These are phyloP conservation scores for Colius striatus DNA, from an alignment of 2,113 vertebrate species.

Conservation along the genomic window DNA sequence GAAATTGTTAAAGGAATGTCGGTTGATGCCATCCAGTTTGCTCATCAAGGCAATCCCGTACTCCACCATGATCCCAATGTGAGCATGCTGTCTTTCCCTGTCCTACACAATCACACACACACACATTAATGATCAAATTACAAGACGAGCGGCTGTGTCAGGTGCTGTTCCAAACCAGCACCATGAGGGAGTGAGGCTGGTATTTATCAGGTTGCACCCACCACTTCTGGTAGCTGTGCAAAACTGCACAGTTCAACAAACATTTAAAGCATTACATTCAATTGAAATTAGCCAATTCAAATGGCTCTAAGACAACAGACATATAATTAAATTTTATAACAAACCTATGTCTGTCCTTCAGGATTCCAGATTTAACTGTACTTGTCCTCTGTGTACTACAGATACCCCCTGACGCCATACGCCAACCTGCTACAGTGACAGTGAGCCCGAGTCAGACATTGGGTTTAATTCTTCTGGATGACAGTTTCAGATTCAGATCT, in stretches of 20 bases:
- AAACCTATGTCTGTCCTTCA: background rate
- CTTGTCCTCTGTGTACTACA: background rate
- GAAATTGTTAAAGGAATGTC: conserved; percentile 97
- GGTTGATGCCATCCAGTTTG: conserved; percentile 97
- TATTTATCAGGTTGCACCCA: too few species aligned
- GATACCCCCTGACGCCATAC: background rate
- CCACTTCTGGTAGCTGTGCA: background rate
- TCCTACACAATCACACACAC: conserved; percentile 74
- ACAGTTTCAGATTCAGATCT: background rate
- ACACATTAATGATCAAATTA: background rate
- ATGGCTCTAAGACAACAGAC: background rate
- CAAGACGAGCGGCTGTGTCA: background rate
- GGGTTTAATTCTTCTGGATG: background rate
- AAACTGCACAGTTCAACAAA: background rate
- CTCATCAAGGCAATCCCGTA: conserved; percentile 93
- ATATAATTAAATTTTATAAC: background rate
- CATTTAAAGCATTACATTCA: background rate
- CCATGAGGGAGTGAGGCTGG: background rate
- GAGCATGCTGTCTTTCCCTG: conserved; percentile 86
- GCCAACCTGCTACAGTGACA: background rate
- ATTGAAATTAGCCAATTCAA: background rate
- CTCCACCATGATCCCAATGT: conserved; percentile 96
- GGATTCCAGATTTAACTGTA: background rate
- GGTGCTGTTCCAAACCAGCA: background rate
- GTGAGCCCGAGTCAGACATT: background rate